Evolutionary conservation across 2,888 invertebrate species (phyloP), one percentile per base, ranked within the genome.

Genomic region (Plagodis dolabraria): DNA sequence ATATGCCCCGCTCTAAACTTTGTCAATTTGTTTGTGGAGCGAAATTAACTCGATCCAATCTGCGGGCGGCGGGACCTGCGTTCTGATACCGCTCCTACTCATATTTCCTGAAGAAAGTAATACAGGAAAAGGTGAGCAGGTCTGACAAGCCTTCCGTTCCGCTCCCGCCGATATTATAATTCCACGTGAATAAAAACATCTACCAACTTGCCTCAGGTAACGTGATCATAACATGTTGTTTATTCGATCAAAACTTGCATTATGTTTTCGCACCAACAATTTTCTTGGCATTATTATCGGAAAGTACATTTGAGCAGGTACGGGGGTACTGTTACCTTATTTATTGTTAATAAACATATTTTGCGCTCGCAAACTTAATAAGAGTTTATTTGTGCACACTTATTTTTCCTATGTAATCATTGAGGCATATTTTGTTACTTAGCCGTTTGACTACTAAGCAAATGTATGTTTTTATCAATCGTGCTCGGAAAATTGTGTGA

Each of bases 31-130:
- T 92, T 92, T 92, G 92, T 92, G 89, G 89, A 90, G 90, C 84
- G 88, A 92, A 92, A 92, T 92, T 92, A 92, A 92, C 92, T 92
- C 89, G 92, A 92, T 92, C 92, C 89, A 90, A 92, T 92, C 92
- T 91, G 89, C 83, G 88, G 85, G 85, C 83, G 72, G 69, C 76
- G 77, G 86, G 87, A 87, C 86, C 86, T 82, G 85, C 81, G 82
- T 80, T 70, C 80, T 77, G 84, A 83, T 85, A 83, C 80, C 79
- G 76, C 65, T 70, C 70, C 75, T 76, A 74, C 79, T 82, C 85
- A 84, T 82, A 84, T 85, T 89, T 88, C 86, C 88, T 72, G 64
- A 77, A 63, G 70, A 76, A 75, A 73, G 74, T 74, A 72, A 76
- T 76, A 74, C 74, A 76, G 79, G 79, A 77, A 77, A 76, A 85